Evolutionary conservation across 2,888 invertebrate species (phyloP), one percentile per base, ranked within the genome.

Genomic region (Dromius quadrimaculatus): DNA sequence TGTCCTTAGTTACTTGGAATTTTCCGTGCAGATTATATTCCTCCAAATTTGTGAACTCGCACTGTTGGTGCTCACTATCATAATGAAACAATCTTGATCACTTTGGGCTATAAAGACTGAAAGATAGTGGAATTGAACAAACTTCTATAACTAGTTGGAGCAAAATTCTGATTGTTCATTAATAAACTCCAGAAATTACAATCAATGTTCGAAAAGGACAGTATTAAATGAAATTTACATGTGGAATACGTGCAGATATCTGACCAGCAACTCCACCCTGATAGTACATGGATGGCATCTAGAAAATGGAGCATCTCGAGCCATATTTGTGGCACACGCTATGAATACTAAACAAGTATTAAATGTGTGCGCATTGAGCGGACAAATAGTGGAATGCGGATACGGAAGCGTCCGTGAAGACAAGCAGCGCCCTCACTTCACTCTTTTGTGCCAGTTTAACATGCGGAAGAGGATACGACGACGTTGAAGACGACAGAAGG

Each of bases 271-370:
- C 41, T 68, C 43, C 32, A 32, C 45, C 45, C 59, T 43, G 32
- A 68, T 66, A 13, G 32, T 32, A 23, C 13, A 32, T 9, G 9
- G 34, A 28, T 59, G 59, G 43, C 68, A 68, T 59, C 68, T 59
- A 47, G 41, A 59, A 54, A 54, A 57, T 54, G 68, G 68, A 68
- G 45, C 68, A 68, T 59, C 68, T 57, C 59, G 19, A 68, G 68
- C 59, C 57, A 68, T 68, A 68, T 68, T 68, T 68, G 68, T 68
- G 68, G 43, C 68, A 68, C 57, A 45, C 45, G 68, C 59, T 17
- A 68, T 68, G 68, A 68, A 68, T 68, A 68, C 68, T 68, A 68
- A 68, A 68, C 68, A 59, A 57, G 68, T 68, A 68, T 68, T 68
- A 68, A 68, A 68, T 68, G 68, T 68, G 34, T 20, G 57, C 20